Evolutionary conservation across 1,140 invertebrate species (phyloP), one percentile per base, ranked within the genome.

Genomic region (Aporrectodea caliginosa): DNA sequence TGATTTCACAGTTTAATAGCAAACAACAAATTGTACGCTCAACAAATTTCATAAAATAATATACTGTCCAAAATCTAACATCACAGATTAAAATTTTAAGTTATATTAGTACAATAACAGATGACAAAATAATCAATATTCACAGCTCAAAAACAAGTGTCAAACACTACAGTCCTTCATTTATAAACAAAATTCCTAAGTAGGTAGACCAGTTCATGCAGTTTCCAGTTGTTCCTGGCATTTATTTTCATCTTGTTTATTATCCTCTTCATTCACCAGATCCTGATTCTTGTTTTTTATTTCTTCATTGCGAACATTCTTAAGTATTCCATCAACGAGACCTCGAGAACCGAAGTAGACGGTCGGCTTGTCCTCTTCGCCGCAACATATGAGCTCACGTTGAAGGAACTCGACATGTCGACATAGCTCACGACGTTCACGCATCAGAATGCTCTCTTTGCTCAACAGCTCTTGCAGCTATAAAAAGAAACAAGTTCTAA

Each of bases 401-500:
- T 58, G 43, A 6, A 58, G 43, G 22, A 58, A 58, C 43, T 58
- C 43, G 43, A 58, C 43, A 22, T 58, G 43, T 58, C 43, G 43
- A 58, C 43, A 58, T 6, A 58, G 43, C 22, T 58, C 43, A 58
- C 43, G 43, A 12, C 43, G 43, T 58, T 58, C 43, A 58, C 43
- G 43, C 43, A 58, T 58, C 22, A 58, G 22, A 22, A 58, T 22
- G 43, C 43, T 58, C 43, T 58, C 43, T 58, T 58, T 58, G 6
- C 6, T 22, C 43, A 58, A 58, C 6, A 58, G 43, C 22, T 58
- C 43, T 22, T 6, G 6, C 1, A 30, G 22, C 30, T 35, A 35
- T 0, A n/a, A 76, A 35, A 71, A 68, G 35, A 73, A 69, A 74
- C 71, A 75, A 35, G n/a, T n/a, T n/a, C n/a, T n/a, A n/a, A n/a